phyloP scores from a whole-genome alignment of 2,888 invertebrate species.

The Epirrhoe tristata region DNA sequence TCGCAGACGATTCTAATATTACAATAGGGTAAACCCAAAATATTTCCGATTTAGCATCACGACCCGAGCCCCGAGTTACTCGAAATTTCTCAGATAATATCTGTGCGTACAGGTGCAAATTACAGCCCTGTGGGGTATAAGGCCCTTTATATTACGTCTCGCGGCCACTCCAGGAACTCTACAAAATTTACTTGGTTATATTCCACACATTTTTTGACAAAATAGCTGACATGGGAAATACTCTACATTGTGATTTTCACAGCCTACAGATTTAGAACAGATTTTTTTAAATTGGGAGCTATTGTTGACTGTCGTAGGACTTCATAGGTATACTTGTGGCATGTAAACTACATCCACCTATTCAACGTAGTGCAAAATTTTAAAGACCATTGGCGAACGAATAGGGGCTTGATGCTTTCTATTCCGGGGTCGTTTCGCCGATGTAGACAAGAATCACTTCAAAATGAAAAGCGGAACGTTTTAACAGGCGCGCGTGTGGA shows the following conservation, averaged over 20 bases:
- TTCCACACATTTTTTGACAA: constrained; percentile 45
- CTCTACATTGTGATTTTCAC: constrained; percentile 6
- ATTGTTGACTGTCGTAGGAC: background rate
- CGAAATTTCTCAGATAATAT: constrained; percentile 79
- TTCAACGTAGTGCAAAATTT: no score
- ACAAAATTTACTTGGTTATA: constrained; percentile 37
- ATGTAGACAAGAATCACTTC: constrained; percentile 24
- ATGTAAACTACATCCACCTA: background rate
- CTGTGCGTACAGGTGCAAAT: constrained; percentile 79
- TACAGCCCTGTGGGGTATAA: constrained; percentile 70
- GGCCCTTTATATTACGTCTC: constrained; percentile 69
- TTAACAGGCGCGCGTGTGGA: constrained; percentile 16
- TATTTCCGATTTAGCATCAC: constrained; percentile 47
- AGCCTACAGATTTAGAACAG: background rate
- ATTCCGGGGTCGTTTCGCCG: background rate
- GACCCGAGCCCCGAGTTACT: constrained; percentile 59
- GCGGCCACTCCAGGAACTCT: constrained; percentile 59
- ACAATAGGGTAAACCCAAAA: constrained; percentile 37
- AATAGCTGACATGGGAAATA: constrained; percentile 37
- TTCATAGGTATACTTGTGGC: background rate
- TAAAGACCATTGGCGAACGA: background rate
- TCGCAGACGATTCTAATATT: constrained; percentile 21
- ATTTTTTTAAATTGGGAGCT: background rate
- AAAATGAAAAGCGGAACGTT: constrained; percentile 22
- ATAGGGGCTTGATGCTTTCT: constrained; percentile 5